Conservation (phyloP, 2,113 vertebrate genomes). For the Synchiropus splendidus region DNA sequence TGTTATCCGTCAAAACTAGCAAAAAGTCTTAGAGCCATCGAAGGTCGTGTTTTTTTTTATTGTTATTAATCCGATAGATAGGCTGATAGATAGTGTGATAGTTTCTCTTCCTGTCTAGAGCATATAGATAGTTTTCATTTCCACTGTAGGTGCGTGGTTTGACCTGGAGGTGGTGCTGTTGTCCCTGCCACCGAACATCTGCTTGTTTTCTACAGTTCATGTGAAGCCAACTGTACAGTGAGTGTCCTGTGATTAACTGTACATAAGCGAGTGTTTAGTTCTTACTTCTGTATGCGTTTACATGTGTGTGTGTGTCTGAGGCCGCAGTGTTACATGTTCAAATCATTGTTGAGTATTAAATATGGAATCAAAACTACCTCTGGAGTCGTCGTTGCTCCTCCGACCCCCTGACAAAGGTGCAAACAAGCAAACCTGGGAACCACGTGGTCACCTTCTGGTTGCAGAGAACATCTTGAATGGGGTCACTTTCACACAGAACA, state of each 20-base stretch:
- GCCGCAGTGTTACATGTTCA: slow-evolving; percentile 37
- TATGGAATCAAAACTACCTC: slow-evolving; percentile 14
- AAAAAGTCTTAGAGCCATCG: slow-evolving; percentile 36
- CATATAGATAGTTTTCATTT: too few species aligned
- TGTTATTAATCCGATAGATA: slow-evolving; percentile 25
- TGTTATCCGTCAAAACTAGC: slow-evolving; percentile 17
- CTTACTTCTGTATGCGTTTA: too few species aligned
- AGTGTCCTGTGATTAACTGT: too few species aligned
- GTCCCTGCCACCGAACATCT: slow-evolving; percentile 26
- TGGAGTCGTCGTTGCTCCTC: too few species aligned
- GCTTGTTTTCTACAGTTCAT: slow-evolving; percentile 37
- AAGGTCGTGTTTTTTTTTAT: slow-evolving; percentile 26
- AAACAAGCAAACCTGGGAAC: too few species aligned
- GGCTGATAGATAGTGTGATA: slow-evolving; percentile 12
- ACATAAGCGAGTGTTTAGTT: too few species aligned
- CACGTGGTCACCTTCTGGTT: too few species aligned
- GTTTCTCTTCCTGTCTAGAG: slow-evolving; percentile 9
- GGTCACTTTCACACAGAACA: too few species aligned
- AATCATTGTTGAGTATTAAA: slow-evolving; percentile 55
- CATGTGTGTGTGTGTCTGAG: slow-evolving; percentile 6
- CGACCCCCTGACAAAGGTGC: too few species aligned
- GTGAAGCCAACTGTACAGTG: slow-evolving; percentile 38
- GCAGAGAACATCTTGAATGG: too few species aligned
- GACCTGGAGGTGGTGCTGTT: slow-evolving; percentile 40
- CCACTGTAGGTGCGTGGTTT: slow-evolving; percentile 14